Conservation (phyloP, 2,113 vertebrate species). For the Chaetorhynchus papuensis region DNA sequence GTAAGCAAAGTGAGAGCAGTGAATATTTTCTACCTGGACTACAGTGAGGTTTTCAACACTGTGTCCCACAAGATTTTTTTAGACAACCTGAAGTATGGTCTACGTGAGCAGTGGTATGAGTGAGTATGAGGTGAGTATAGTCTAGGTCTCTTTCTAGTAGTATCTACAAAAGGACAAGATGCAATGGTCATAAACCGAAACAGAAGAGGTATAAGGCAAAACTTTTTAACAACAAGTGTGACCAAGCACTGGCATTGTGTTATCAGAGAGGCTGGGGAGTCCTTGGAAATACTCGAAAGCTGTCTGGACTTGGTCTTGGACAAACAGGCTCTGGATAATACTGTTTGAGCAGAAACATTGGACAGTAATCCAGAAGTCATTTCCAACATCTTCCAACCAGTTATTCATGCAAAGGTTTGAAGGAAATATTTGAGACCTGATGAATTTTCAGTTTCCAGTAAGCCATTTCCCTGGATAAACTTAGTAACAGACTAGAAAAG, state of each 20-base stretch:
- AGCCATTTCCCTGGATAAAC: background rate
- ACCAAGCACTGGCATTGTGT: background rate
- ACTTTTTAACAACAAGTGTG: fast-evolving
- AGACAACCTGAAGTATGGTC: background rate
- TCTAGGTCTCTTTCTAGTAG: background rate
- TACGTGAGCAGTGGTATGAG: background rate
- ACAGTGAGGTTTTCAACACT: background rate
- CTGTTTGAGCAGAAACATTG: background rate
- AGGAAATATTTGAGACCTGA: background rate
- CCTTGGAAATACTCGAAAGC: background rate
- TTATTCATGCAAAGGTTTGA: background rate
- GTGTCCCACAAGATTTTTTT: no score
- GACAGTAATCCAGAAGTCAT: background rate
- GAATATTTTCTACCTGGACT: background rate
- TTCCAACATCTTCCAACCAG: background rate
- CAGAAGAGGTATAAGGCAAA: background rate
- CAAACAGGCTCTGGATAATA: background rate
- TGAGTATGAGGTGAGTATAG: background rate
- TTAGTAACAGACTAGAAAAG: background rate
- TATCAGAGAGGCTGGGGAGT: background rate
- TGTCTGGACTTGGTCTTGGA: background rate
- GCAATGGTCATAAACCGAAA: background rate
- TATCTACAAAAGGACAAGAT: background rate
- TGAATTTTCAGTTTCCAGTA: background rate
- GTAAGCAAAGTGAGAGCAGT: background rate